phyloP scores from a whole-genome alignment of 53 echinoderm and acorn worm species.

The Crossaster papposus region DNA sequence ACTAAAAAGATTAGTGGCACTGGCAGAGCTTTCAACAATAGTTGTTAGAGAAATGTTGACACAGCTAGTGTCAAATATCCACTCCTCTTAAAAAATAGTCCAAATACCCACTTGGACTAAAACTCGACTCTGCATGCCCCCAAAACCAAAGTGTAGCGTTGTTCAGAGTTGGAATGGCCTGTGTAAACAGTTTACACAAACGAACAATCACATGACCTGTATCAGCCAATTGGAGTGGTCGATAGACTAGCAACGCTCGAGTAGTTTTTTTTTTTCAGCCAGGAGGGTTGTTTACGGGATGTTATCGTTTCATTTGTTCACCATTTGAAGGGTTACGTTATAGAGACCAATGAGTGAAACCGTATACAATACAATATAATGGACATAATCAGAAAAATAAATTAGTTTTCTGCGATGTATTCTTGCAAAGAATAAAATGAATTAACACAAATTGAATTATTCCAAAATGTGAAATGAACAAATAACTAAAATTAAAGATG shows the following conservation, averaged over 20 bases:
- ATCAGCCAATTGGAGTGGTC: background rate
- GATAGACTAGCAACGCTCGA: constrained; percentile 1
- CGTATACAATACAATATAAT: too few species aligned
- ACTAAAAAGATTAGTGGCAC: background rate
- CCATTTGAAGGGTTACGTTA: too few species aligned
- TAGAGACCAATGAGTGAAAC: too few species aligned
- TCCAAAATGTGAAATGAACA: too few species aligned
- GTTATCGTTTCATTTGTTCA: too few species aligned
- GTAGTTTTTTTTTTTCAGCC: background rate
- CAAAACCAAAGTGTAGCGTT: background rate
- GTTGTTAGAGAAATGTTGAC: background rate
- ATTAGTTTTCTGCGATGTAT: too few species aligned
- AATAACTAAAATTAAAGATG: too few species aligned
- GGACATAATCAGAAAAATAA: too few species aligned
- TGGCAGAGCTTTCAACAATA: background rate
- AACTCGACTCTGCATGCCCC: background rate
- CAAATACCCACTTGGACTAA: background rate
- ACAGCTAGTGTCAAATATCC: background rate
- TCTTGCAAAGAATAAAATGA: too few species aligned
- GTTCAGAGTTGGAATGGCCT: background rate
- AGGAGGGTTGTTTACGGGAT: background rate
- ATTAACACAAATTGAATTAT: too few species aligned
- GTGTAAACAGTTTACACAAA: background rate
- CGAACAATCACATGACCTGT: background rate
- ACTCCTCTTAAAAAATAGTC: background rate